Conservation (phyloP, 2,113 vertebrate genomes). For the Oryzias curvinotus region DNA sequence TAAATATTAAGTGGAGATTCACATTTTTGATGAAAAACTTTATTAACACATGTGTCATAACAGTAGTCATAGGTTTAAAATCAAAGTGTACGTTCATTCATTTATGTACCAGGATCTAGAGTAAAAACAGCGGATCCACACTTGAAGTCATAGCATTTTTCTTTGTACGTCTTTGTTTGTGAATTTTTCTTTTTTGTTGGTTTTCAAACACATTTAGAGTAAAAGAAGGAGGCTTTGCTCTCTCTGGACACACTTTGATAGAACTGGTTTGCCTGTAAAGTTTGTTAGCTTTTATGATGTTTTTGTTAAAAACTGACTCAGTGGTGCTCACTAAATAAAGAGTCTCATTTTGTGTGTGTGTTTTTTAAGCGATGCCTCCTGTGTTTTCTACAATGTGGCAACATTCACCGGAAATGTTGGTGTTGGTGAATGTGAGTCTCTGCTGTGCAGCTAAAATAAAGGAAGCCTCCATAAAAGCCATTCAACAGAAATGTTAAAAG, state of each 20-base stretch:
- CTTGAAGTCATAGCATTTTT: slow-evolving; percentile 28
- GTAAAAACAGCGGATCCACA: slow-evolving; percentile 32
- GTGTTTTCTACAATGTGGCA: background rate
- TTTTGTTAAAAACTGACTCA: slow-evolving; percentile 48
- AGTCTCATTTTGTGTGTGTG: slow-evolving; percentile 49
- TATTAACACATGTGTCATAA: slow-evolving; percentile 27
- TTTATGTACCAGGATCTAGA: slow-evolving; percentile 59
- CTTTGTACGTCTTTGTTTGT: slow-evolving; percentile 15
- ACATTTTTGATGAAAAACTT: too few species aligned
- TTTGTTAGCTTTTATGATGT: slow-evolving; percentile 23
- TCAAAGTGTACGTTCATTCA: slow-evolving; percentile 49
- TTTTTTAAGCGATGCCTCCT: slow-evolving; percentile 14
- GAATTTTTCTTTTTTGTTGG: slow-evolving; percentile 43
- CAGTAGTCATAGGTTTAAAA: slow-evolving; percentile 36
- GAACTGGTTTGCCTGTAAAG: slow-evolving; percentile 20
- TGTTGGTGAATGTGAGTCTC: too few species aligned
- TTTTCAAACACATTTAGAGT: slow-evolving; percentile 24
- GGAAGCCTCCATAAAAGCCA: too few species aligned
- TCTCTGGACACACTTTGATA: slow-evolving; percentile 13
- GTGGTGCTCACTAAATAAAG: slow-evolving; percentile 76
- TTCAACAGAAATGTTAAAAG: too few species aligned
- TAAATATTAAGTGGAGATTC: too few species aligned
- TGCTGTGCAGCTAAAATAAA: too few species aligned
- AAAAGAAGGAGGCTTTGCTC: slow-evolving; percentile 28
- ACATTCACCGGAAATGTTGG: too few species aligned